Conservation (phyloP, 1,140 invertebrate genomes). For the Nautilus pompilius region DNA sequence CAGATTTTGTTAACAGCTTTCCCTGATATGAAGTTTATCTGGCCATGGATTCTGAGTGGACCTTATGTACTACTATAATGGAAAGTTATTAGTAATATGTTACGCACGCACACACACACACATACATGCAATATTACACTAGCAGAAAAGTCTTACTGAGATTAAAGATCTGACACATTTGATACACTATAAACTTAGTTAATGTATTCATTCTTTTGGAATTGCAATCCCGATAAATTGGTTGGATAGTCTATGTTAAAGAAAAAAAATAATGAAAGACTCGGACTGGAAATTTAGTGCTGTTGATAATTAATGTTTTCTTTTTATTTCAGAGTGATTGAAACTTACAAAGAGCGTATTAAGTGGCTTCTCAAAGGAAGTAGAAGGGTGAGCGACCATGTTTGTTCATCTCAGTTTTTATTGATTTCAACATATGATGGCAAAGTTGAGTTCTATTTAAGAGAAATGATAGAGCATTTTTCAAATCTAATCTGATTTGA, state of each 20-base stretch:
- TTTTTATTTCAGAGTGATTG: constrained; percentile 44
- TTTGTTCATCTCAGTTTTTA: neutral
- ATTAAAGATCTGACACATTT: neutral
- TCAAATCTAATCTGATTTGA: neutral
- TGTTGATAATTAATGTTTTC: neutral
- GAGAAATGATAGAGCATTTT: neutral
- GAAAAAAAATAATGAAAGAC: neutral
- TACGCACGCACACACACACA: no score
- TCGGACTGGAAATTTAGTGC: neutral
- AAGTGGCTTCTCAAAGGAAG: constrained; percentile 54
- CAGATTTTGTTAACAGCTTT: neutral
- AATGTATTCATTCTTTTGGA: neutral
- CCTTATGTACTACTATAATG: no score
- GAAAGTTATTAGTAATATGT: no score
- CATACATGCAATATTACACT: no score
- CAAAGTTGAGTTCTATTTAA: neutral
- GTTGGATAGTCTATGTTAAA: neutral
- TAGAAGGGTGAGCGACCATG: constrained; percentile 38
- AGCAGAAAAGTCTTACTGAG: neutral
- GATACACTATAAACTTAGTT: neutral
- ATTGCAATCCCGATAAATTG: neutral
- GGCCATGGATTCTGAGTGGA: neutral
- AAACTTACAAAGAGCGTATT: constrained; percentile 52
- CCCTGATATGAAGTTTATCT: neutral
- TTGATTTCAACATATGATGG: neutral